A percentile compares a stretch with the other conserved stretches of the same genome.
These are phyloP conservation scores for Erythrocercus mccallii DNA, from an alignment of 2,113 vertebrate genomes.

Conservation along the genomic window DNA sequence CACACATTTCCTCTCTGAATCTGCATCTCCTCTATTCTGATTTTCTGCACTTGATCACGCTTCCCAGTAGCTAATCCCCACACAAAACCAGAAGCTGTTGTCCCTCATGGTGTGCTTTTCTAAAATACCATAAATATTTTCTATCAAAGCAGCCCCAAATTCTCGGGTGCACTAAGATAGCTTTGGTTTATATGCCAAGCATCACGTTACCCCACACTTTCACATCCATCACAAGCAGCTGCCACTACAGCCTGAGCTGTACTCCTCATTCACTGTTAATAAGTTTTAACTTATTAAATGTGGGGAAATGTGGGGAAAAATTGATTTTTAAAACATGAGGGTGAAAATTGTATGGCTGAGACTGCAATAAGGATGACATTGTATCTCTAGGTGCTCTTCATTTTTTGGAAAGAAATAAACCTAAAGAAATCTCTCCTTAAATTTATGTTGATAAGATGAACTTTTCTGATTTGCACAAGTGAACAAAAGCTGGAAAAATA, in stretches of 20 bases:
- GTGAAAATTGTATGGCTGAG: background rate
- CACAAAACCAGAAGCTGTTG: background rate
- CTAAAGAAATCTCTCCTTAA: background rate
- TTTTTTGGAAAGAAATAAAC: background rate
- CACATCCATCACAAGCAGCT: constrained; percentile 9
- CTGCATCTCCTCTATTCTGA: background rate
- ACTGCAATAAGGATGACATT: background rate
- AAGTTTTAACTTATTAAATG: background rate
- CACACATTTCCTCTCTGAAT: background rate
- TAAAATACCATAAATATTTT: constrained; percentile 19
- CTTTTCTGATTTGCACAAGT: background rate
- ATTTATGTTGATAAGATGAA: background rate
- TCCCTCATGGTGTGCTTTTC: background rate
- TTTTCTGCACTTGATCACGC: background rate
- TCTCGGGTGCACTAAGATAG: background rate
- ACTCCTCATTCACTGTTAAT: background rate
- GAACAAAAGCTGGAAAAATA: background rate
- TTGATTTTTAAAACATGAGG: background rate
- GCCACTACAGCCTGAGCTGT: background rate
- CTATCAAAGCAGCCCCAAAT: background rate
- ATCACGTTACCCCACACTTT: constrained; percentile 14
- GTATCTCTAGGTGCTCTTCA: background rate
- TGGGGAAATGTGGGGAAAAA: background rate
- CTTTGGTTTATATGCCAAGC: background rate
- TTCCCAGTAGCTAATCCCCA: background rate